These are phyloP conservation scores for Temnothorax ravouxi DNA, from an alignment of 2,888 invertebrate species.

Conservation along the genomic window DNA sequence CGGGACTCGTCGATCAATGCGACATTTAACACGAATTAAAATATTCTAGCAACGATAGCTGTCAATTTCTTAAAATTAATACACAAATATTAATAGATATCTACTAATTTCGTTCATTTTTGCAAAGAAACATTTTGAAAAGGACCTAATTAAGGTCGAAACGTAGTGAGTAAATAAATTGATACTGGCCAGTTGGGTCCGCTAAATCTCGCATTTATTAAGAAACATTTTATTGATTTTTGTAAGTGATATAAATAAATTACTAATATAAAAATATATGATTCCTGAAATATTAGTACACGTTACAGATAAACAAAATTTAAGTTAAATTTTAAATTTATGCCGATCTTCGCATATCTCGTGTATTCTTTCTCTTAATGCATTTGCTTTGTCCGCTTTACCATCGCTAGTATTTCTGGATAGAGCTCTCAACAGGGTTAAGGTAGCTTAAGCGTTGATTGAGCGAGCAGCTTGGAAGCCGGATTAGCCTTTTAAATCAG, in stretches of 20 bases:
- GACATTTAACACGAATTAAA: neutral
- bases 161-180: too few relatives aligned
- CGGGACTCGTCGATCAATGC: neutral
- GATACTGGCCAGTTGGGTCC: too few relatives aligned
- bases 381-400: slow-evolving; percentile 59
- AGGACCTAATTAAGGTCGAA: too few relatives aligned
- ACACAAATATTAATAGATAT: neutral
- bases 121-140: slow-evolving; percentile 2
- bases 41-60: neutral
- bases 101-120: neutral
- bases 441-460: slow-evolving; percentile 72
- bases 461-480: slow-evolving; percentile 60
- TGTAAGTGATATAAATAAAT: neutral
- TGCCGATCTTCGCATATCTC: slow-evolving; percentile 49
- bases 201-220: too few relatives aligned
- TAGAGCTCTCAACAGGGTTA: slow-evolving; percentile 61
- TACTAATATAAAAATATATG: neutral
- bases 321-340: slow-evolving; percentile 44
- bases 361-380: slow-evolving; percentile 23
- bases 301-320: slow-evolving; percentile 64
- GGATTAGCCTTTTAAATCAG: slow-evolving; percentile 68
- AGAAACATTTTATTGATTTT: slow-evolving; percentile 5
- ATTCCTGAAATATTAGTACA: neutral
- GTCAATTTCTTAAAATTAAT: neutral
- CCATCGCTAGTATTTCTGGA: slow-evolving; percentile 67